These are phyloP conservation scores for Leuctra nigra DNA, from an alignment of 2,888 invertebrate genomes.

Conservation along the genomic window DNA sequence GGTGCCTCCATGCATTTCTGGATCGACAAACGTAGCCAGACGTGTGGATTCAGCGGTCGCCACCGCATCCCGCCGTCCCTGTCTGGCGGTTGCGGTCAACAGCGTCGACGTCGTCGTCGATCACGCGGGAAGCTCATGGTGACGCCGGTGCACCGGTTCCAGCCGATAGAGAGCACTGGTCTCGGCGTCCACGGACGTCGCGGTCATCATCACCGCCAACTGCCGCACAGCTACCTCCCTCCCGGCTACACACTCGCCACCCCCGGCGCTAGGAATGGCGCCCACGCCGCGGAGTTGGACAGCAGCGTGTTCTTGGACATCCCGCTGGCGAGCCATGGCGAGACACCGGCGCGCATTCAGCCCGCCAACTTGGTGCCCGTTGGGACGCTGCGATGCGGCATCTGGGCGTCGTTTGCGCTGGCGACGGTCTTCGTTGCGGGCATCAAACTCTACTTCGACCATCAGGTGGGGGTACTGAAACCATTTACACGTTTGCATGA, in stretches of 20 bases:
- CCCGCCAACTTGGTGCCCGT: constrained; percentile 46
- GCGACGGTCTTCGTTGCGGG: constrained; percentile 63
- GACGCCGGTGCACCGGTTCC: constrained; percentile 43
- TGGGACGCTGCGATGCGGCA: constrained; percentile 58
- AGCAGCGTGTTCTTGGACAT: constrained; percentile 44
- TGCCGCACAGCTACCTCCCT: constrained; percentile 22
- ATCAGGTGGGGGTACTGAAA: constrained; percentile 43
- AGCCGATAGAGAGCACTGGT: constrained; percentile 26
- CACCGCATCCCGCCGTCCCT: constrained; percentile 61
- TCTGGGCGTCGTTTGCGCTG: constrained; percentile 64
- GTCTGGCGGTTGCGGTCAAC: constrained; percentile 38
- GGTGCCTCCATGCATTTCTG: constrained; percentile 67
- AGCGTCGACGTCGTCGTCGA: constrained; percentile 37
- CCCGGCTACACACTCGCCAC: constrained; percentile 11
- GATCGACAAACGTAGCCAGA: constrained; percentile 76
- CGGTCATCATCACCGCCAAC: constrained; percentile 20
- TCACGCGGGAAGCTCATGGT: constrained; percentile 57
- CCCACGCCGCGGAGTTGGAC: constrained; percentile 40
- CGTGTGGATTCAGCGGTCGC: constrained; percentile 66
- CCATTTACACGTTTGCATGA: neutral
- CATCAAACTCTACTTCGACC: constrained; percentile 65
- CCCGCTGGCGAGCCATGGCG: constrained; percentile 26
- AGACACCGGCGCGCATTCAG: neutral
- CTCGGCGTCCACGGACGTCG: constrained; percentile 25
- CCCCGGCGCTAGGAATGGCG: neutral